phyloP scores from a whole-genome alignment of 2,797 vertebrate species.

The Xiphorhynchus erythropygius region DNA sequence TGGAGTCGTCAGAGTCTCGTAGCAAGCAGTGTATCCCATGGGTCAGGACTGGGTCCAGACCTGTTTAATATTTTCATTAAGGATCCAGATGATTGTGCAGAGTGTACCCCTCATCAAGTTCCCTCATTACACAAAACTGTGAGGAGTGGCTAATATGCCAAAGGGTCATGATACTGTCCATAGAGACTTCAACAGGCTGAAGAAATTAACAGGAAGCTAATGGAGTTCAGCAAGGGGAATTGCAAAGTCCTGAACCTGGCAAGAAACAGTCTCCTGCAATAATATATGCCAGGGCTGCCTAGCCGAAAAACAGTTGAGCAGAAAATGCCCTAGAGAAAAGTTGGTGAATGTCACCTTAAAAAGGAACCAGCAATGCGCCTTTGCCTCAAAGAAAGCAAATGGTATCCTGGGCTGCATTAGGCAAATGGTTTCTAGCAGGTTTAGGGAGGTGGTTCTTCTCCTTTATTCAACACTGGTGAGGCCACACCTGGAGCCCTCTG shows the following conservation, averaged over 20 bases:
- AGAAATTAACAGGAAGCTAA: neutral
- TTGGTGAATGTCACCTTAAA: neutral
- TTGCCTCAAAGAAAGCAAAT: neutral
- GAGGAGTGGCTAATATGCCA: neutral
- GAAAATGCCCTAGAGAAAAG: rapidly evolving
- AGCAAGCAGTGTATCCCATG: neutral
- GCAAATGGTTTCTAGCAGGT: neutral
- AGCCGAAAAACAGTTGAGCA: neutral
- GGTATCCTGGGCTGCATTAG: neutral
- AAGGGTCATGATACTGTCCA: rapidly evolving
- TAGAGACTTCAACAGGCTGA: neutral
- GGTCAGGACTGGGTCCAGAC: rapidly evolving
- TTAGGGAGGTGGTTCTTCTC: neutral
- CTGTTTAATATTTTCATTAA: neutral
- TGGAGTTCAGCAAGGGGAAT: neutral
- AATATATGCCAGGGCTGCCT: neutral
- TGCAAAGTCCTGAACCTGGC: neutral
- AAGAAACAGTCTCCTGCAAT: neutral
- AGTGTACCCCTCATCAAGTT: neutral
- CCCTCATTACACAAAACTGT: neutral
- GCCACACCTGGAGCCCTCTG: rapidly evolving
- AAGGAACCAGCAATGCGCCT: neutral
- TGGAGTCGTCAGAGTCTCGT: neutral
- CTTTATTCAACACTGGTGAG: neutral
- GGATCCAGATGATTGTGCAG: neutral